Percentiles rank a stretch among this genome's conserved stretches.
phyloP scores from a whole-genome alignment of 2,113 vertebrate genomes.

The Gadus macrocephalus region DNA sequence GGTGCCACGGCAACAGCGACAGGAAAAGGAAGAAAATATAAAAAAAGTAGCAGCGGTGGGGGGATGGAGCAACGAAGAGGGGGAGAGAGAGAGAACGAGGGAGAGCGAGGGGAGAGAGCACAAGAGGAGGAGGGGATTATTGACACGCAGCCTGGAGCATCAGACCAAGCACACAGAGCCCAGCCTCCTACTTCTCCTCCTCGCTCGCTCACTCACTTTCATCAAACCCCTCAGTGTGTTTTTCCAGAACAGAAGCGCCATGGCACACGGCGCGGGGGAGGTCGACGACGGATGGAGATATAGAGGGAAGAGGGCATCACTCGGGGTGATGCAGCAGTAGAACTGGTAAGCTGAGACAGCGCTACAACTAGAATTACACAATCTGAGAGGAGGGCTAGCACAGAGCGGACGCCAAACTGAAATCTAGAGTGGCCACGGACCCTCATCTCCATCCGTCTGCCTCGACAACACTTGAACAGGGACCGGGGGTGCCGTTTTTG shows the following conservation, averaged over 20 bases:
- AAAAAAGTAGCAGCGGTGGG: neutral
- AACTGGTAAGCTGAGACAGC: too few species aligned
- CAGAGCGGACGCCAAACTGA: too few species aligned
- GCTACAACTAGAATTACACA: too few species aligned
- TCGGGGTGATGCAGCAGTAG: neutral
- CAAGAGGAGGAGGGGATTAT: neutral
- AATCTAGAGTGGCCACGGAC: too few species aligned
- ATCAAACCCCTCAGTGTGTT: neutral
- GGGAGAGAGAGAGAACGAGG: neutral
- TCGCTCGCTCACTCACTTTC: constrained; percentile 13
- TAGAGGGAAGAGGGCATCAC: neutral
- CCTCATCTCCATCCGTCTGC: too few species aligned
- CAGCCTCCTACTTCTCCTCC: constrained; percentile 25
- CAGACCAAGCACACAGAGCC: constrained; percentile 19
- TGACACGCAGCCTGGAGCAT: constrained; percentile 38
- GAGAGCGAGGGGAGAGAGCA: too few species aligned
- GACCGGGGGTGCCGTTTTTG: too few species aligned
- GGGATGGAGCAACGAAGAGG: neutral
- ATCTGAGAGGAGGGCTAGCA: too few species aligned
- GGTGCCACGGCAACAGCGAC: neutral
- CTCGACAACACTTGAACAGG: too few species aligned
- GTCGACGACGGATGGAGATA: constrained; percentile 10
- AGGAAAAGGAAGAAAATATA: neutral
- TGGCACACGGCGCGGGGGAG: neutral
- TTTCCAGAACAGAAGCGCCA: constrained; percentile 5